Evolutionary conservation across 2,797 vertebrate genomes (phyloP), one percentile per base, ranked within the genome.

Genomic region (Paguma larvata): DNA sequence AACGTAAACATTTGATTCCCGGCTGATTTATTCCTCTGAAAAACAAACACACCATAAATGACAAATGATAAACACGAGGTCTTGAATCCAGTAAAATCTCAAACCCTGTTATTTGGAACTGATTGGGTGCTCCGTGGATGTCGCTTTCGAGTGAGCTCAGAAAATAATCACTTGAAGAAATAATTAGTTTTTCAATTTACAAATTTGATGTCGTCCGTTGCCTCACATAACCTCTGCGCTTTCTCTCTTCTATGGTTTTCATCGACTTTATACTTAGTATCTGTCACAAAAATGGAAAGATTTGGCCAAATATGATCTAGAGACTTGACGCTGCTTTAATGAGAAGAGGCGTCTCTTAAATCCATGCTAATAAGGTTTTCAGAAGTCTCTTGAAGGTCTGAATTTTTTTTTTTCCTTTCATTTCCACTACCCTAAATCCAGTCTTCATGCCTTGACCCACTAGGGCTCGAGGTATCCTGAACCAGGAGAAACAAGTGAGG

Each of bases 151-250:
- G 25, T 27, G 48, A 96, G 91, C 79, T 78, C 83, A 94, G 85
- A 96, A 96, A 98, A 96, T 25, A 79, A 92, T 19, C 53, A 85
- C 92, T 95, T 62, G n/a, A 68, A 96, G 79, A 82, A 94, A 67
- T 4, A 16, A 93, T 90, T 89, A 44, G 5, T 18, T 77, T 94
- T 96, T 84, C 48, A 78, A 27, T 91, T 97, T 97, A 91, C 48
- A 89, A 70, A 56, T 95, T 94, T 46, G 85, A 32, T 91, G 25
- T 27, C 67, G 12, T 94, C 84, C n/a, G 59, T 63, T 63, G 79
- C 56, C 62, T 92, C 48, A 3, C 25, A 18, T 80, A 95, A 89
- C 38, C 86, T 0, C 0, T 11, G 2, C 82, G 6, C 53, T 15
- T 56, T 94, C 51, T 63, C 59, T 96, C n/a, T 91, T 95, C 82